phyloP scores from a whole-genome alignment of 2,113 vertebrate species.

The Xerus inauris region DNA sequence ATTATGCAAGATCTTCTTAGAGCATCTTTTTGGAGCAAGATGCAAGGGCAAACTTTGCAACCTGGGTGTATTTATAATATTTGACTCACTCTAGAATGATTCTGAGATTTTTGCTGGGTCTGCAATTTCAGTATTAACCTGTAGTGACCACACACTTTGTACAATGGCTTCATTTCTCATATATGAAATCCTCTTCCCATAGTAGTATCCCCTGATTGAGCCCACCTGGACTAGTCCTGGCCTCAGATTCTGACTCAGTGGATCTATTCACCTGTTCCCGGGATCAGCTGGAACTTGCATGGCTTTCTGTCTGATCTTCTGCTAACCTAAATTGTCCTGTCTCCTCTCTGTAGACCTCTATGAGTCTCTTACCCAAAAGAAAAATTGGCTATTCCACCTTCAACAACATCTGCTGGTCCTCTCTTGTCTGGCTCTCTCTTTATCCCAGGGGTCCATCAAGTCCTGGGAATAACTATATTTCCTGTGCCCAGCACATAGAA shows the following conservation, averaged over 20 bases:
- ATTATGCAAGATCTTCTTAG: too few relatives aligned
- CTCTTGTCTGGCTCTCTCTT: neutral
- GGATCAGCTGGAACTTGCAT: neutral
- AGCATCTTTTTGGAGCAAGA: too few relatives aligned
- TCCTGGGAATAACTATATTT: neutral
- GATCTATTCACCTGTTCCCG: neutral
- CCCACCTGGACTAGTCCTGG: too few relatives aligned
- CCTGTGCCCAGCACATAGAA: neutral
- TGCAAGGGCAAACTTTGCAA: too few relatives aligned
- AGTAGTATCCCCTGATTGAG: too few relatives aligned
- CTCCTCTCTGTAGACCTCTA: neutral
- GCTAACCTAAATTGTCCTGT: neutral
- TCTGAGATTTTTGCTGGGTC: conserved; percentile 69
- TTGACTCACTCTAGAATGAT: conserved; percentile 62
- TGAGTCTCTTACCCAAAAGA: neutral
- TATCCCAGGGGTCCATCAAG: neutral
- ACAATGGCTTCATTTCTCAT: neutral
- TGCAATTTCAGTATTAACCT: neutral
- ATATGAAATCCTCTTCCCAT: neutral
- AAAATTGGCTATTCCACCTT: neutral
- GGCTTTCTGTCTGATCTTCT: neutral
- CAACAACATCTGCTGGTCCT: neutral
- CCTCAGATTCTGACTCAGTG: neutral
- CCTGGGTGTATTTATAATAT: conserved; percentile 71
- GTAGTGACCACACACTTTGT: neutral